A percentile compares a stretch with the other conserved stretches of the same genome.
These are phyloP conservation scores for Tachuris rubrigastra DNA, from an alignment of 2,113 vertebrate species.

Conservation along the genomic window DNA sequence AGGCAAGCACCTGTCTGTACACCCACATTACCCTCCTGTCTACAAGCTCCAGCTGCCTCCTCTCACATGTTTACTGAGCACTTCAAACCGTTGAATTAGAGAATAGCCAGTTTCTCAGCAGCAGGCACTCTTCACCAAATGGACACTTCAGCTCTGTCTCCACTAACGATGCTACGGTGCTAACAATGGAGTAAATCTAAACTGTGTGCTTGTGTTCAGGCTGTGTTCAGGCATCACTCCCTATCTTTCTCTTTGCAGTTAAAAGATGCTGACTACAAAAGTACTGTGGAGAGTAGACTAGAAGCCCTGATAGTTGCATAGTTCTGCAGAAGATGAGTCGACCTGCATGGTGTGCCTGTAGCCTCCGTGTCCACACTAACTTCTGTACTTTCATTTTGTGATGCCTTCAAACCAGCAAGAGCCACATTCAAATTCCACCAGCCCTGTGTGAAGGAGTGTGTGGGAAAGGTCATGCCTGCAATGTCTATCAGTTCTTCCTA, in stretches of 20 bases:
- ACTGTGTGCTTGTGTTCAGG: neutral
- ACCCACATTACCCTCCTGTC: neutral
- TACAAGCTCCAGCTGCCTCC: neutral
- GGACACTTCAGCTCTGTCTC: neutral
- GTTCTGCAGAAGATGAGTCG: neutral
- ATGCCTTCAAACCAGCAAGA: neutral
- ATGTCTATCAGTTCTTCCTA: neutral
- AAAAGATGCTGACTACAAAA: neutral
- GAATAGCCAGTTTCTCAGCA: neutral
- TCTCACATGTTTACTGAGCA: neutral
- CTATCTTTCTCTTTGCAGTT: neutral
- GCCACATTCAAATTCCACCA: neutral
- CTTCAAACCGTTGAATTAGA: neutral
- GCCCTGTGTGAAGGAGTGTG: neutral
- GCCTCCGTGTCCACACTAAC: neutral
- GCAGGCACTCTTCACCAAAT: neutral
- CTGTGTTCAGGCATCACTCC: neutral
- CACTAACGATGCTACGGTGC: too few species aligned
- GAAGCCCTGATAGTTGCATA: neutral
- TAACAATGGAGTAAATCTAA: neutral
- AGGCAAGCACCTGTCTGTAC: neutral
- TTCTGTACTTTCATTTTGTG: neutral
- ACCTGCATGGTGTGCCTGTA: neutral
- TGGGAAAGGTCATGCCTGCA: neutral
- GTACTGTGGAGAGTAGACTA: neutral